Evolutionary conservation across 2,797 vertebrate genomes (phyloP).

Genomic region (Pseudomugil tenellus): DNA sequence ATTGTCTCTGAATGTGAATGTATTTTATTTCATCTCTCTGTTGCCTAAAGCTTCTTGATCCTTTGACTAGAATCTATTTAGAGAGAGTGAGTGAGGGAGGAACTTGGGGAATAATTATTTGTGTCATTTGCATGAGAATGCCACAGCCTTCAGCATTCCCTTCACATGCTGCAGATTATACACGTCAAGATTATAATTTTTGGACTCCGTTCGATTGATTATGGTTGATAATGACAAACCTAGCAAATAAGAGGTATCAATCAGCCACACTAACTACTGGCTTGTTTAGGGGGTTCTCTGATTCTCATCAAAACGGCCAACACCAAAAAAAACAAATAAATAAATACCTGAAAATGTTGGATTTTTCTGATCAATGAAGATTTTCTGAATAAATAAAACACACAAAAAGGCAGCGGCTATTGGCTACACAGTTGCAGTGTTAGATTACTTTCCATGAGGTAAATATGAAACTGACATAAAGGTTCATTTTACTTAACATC

Average conservation of each 20-base stretch:
- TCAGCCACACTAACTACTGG: slow-evolving; percentile 19
- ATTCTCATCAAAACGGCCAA: slow-evolving; percentile 8
- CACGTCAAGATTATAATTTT: slow-evolving; percentile 54
- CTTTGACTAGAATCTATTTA: slow-evolving; percentile 46
- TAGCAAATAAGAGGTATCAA: slow-evolving; percentile 33
- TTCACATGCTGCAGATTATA: slow-evolving; percentile 25
- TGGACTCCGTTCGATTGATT: slow-evolving; percentile 55
- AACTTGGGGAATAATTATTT: slow-evolving; percentile 57
- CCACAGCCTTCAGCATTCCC: slow-evolving; percentile 33
- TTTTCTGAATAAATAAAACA: not conserved
- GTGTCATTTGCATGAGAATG: slow-evolving; percentile 63
- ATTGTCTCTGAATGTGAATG: slow-evolving; percentile 30
- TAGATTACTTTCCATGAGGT: not conserved
- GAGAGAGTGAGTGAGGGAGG: slow-evolving; percentile 17
- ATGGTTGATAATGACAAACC: slow-evolving; percentile 54
- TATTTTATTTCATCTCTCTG: slow-evolving; percentile 36
- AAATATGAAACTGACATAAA: not conserved
- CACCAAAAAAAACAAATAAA: slow-evolving; percentile 12
- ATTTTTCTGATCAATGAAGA: not conserved
- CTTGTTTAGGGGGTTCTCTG: slow-evolving; percentile 15
- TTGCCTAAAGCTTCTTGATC: slow-evolving; percentile 37
- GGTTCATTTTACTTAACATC: not conserved
- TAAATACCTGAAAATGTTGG: slow-evolving; percentile 7
- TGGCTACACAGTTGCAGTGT: not conserved
- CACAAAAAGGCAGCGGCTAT: not conserved